Conservation (phyloP, 2,797 vertebrate species). For the Malurus leucopterus region DNA sequence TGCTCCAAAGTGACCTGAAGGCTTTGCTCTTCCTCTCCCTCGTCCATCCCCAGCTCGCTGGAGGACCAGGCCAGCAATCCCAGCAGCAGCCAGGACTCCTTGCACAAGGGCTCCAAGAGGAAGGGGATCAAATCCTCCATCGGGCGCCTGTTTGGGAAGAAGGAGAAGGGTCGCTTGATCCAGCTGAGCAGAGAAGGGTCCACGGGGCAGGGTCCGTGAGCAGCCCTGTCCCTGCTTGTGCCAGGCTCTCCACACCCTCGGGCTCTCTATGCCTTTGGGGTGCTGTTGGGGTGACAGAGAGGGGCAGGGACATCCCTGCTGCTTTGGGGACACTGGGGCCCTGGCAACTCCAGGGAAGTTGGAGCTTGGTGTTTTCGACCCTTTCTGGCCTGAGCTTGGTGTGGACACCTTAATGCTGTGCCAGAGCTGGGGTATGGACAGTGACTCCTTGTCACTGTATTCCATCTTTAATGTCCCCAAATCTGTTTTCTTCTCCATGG, state of each 20-base stretch:
- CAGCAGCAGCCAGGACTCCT: conserved; percentile 78
- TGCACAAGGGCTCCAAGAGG: conserved; percentile 86
- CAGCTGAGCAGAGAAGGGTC: conserved; percentile 83
- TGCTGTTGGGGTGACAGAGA: not conserved
- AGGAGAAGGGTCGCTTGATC: conserved; percentile 89
- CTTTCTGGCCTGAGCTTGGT: not conserved
- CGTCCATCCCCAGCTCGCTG: conserved; percentile 58
- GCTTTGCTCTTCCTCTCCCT: conserved; percentile 35
- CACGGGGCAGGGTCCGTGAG: conserved; percentile 70
- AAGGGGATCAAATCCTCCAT: conserved; percentile 96
- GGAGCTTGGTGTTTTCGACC: not conserved
- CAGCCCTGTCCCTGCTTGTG: not conserved
- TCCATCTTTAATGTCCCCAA: not conserved
- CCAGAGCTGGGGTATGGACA: not conserved
- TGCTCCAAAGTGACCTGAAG: not conserved
- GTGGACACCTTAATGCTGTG: not conserved
- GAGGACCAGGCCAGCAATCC: conserved; percentile 75
- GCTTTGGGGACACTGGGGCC: not conserved
- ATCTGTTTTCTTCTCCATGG: not conserved
- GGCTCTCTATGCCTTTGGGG: not conserved
- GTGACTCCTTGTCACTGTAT: not conserved
- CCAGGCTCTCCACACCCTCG: not conserved
- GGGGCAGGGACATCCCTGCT: not conserved
- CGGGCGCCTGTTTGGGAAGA: conserved; percentile 92
- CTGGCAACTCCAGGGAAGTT: not conserved